phyloP scores from a whole-genome alignment of 2,797 vertebrate species.

The Dromococcyx pavoninus region DNA sequence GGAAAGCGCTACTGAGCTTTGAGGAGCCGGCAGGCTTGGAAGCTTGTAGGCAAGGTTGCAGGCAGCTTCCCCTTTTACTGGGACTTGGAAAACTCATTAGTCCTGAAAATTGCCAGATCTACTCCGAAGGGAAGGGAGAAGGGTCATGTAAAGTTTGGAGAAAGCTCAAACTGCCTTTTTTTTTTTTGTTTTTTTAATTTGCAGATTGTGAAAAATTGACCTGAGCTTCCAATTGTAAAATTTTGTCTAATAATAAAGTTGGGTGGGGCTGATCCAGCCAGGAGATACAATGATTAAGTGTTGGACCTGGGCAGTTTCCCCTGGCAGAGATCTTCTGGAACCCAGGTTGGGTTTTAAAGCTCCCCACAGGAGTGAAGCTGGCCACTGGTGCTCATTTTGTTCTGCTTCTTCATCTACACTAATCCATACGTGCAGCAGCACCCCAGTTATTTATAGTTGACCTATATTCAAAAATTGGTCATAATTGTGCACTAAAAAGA shows the following conservation, averaged over 20 bases:
- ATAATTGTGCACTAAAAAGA: not conserved
- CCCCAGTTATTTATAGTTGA: conserved; percentile 6
- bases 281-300: conserved; percentile 61
- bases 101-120: conserved; percentile 31
- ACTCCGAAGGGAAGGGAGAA: not conserved
- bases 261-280: conserved; percentile 20
- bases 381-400: conserved; percentile 15
- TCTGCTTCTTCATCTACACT: conserved; percentile 10
- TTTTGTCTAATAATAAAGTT: conserved; percentile 7
- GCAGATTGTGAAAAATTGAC: conserved; percentile 24
- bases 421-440: not conserved
- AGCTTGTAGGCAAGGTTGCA: conserved; percentile 12
- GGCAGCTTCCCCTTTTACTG: conserved; percentile 24
- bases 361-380: conserved; percentile 30
- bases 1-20: not conserved
- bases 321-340: conserved; percentile 52
- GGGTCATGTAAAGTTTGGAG: conserved; percentile 36
- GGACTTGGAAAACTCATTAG: conserved; percentile 61
- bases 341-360: conserved; percentile 40
- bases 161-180: not conserved
- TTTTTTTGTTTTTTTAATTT: not conserved
- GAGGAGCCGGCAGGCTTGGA: not conserved
- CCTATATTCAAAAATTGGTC: not conserved
- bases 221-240: conserved; percentile 23
- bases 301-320: conserved; percentile 52